Evolutionary conservation across 2,113 vertebrate genomes (phyloP), one percentile per base, ranked within the genome.

Genomic region (Sander lucioperca): DNA sequence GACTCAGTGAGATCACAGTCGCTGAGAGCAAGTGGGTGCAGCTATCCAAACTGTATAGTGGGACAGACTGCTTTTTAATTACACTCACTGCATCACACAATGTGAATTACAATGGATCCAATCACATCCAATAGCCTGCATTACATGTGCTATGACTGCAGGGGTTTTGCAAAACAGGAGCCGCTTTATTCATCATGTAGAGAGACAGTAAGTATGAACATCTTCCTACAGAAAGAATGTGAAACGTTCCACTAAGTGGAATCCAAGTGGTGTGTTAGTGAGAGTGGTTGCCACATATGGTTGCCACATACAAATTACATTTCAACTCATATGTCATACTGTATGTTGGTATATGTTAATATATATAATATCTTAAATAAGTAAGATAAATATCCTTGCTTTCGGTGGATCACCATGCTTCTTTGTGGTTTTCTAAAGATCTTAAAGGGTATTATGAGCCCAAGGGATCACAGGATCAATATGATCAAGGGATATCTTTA

Each of bases 1-100:
- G 84, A 57, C 56, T 72, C 11, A 57, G 85, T 83, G 80, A 87
- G 66, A 72, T 88, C 86, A 67, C 72, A 74, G 82, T 75, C 5
- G 13, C 82, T 51, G 23, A 77, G 36, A 76, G 62, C 81, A 25
- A 83, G 47, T 43, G 27, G 66, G 59, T 66, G 45, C 74, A 74
- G 68, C 36, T 77, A 59, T 78, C 25, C 51, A 78, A 64, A 79
- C 75, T 15, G 0, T 14, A 73, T 25, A 59, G 43, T 39, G 59
- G 59, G 47, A 71, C 33, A 75, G 45, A 54, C 50, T 54, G 57
- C 61, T 61, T 70, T 80, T 80, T 80, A 76, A 75, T 85, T 63
- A 71, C 56, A 62, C 12, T 48, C 51, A 62, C 12, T 48, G 56
- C 23, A 21, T 48, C 54, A 62, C 64, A 80, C 65, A 62, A 23